phyloP scores from a whole-genome alignment of 2,113 vertebrate genomes.

The Geococcyx californianus region DNA sequence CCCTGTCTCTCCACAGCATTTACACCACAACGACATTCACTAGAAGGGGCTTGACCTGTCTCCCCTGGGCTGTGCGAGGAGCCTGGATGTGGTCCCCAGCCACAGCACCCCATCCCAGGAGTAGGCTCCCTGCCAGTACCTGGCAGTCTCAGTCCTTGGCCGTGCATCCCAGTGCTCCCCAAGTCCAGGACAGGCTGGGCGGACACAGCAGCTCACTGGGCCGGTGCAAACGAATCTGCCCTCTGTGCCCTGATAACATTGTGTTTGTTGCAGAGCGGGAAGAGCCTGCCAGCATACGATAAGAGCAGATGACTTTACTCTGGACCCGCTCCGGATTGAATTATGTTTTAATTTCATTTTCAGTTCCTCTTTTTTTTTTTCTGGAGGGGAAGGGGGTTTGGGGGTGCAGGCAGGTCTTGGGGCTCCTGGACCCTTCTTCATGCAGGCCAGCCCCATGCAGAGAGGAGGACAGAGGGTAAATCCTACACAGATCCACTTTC shows the following conservation, averaged over 20 bases:
- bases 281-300: conserved; percentile 69
- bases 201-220: conserved; percentile 29
- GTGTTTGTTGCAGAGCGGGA: conserved; percentile 64
- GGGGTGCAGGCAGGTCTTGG: neutral
- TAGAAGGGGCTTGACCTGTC: neutral
- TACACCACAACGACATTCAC: neutral
- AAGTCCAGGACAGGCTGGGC: neutral
- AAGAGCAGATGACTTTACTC: conserved; percentile 69
- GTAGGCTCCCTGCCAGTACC: neutral
- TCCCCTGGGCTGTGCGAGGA: fast-evolving
- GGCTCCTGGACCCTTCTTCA: neutral
- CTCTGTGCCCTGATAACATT: conserved; percentile 70
- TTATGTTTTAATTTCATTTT: conserved; percentile 66
- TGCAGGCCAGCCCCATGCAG: neutral
- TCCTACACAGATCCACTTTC: neutral
- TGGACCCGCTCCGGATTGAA: conserved; percentile 58
- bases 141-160: fast-evolving
- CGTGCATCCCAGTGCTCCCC: neutral
- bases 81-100: neutral
- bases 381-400: neutral
- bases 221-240: conserved; percentile 64
- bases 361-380: conserved; percentile 56
- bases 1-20: fast-evolving
- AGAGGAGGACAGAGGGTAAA: neutral
- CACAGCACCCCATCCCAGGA: neutral